Evolutionary conservation across 2,888 invertebrate genomes (phyloP).

Genomic region (Callyntrura sp.): DNA sequence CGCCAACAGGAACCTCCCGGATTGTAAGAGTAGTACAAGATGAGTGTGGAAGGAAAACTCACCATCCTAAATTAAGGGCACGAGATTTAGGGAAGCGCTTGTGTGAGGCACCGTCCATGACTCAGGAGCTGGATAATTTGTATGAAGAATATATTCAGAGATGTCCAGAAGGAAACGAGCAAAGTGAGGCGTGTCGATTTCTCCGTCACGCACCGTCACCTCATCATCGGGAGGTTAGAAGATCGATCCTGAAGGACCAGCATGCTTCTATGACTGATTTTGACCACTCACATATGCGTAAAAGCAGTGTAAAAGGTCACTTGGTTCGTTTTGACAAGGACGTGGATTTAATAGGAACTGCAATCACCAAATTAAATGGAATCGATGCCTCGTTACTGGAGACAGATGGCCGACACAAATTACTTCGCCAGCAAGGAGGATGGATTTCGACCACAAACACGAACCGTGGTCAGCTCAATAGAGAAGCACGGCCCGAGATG

Average conservation of each 20-base stretch:
- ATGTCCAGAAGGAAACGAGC: constrained; percentile 13
- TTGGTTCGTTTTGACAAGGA: constrained; percentile 43
- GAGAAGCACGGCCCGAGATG: background rate
- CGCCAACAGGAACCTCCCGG: background rate
- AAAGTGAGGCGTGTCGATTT: constrained; percentile 26
- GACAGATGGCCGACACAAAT: constrained; percentile 10
- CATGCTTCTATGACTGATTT: too few species aligned
- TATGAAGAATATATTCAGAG: constrained; percentile 44
- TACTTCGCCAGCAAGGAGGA: background rate
- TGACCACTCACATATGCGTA: background rate
- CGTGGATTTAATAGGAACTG: background rate
- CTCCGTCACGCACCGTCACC: constrained; percentile 24
- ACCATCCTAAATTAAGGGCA: constrained; percentile 9
- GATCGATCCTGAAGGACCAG: constrained; percentile 44
- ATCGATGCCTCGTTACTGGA: constrained; percentile 31
- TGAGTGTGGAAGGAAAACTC: constrained; percentile 37
- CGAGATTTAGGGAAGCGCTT: constrained; percentile 41
- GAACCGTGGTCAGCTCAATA: too few species aligned
- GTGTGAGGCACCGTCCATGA: constrained; percentile 61
- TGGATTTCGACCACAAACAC: background rate
- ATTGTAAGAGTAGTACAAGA: background rate
- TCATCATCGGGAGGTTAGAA: constrained; percentile 24
- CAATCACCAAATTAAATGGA: constrained; percentile 32
- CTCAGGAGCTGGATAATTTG: constrained; percentile 34
- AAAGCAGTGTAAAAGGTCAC: background rate